Percentiles rank a stretch among this genome's conserved stretches.
phyloP scores from a whole-genome alignment of 2,113 vertebrate species.

The Podocnemis expansa region DNA sequence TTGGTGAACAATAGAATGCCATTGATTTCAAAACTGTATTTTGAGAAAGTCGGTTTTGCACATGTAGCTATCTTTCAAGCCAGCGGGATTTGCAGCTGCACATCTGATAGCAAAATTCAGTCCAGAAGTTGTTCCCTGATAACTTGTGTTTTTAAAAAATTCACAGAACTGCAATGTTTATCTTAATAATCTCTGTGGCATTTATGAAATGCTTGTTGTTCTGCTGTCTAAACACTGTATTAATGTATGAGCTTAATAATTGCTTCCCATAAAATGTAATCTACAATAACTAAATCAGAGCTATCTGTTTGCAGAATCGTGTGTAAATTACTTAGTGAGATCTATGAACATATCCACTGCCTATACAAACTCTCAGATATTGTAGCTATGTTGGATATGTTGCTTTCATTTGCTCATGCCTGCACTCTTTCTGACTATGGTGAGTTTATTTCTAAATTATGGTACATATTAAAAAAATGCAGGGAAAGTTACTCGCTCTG shows the following conservation, averaged over 20 bases:
- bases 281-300: neutral
- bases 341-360: conserved; percentile 93
- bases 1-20: neutral
- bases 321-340: conserved; percentile 87
- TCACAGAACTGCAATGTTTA: neutral
- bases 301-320: conserved; percentile 84
- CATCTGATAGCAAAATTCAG: neutral
- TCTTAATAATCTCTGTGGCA: neutral
- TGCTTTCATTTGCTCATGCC: conserved; percentile 91
- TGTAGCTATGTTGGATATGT: conserved; percentile 97
- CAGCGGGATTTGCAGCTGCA: neutral
- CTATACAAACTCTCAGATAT: conserved; percentile 94
- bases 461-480: neutral
- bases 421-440: conserved; percentile 96
- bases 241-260: neutral
- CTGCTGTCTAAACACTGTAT: neutral
- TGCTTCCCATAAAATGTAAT: neutral
- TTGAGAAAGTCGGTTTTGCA: neutral
- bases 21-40: neutral
- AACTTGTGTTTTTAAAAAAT: neutral
- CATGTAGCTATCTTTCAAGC: neutral
- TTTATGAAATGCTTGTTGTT: neutral
- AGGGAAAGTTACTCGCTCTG: neutral
- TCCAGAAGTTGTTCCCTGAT: neutral
- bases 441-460: conserved; percentile 58